Evolutionary conservation across 2,797 vertebrate genomes (phyloP).

Genomic region (Amphiprion clarkii): DNA sequence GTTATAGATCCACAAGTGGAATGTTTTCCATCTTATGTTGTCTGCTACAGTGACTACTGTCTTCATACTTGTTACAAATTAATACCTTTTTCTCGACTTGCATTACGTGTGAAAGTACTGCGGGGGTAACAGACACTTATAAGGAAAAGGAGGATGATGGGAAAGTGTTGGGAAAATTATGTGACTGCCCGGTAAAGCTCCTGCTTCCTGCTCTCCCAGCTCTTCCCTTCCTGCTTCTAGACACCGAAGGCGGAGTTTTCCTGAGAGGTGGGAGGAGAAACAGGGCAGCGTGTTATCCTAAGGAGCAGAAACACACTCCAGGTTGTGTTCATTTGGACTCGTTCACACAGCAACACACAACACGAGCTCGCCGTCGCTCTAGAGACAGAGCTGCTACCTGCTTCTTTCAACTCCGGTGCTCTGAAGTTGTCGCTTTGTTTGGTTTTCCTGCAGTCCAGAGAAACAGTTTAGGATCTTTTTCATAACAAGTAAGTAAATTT

Average conservation of each 20-base stretch:
- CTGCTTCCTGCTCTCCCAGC: conserved; percentile 53
- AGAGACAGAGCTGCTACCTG: background rate
- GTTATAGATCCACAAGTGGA: no score
- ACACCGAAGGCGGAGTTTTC: conserved; percentile 57
- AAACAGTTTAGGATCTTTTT: background rate
- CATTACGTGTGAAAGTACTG: background rate
- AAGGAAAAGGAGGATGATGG: conserved; percentile 3
- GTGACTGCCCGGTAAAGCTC: conserved; percentile 51
- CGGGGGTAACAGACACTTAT: background rate
- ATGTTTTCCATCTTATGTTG: no score
- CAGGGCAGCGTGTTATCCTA: conserved; percentile 29
- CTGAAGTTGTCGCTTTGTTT: background rate
- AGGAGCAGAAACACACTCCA: conserved; percentile 51
- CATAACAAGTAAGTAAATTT: conserved; percentile 66
- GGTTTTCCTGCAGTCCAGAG: background rate
- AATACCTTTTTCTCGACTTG: background rate
- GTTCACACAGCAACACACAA: conserved; percentile 1
- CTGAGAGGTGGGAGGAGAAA: conserved; percentile 49
- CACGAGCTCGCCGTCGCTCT: conserved; percentile 8
- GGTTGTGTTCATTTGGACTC: conserved; percentile 60
- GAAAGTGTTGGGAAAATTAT: conserved; percentile 36
- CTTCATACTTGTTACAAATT: no score
- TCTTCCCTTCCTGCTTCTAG: conserved; percentile 58
- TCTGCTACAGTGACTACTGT: no score
- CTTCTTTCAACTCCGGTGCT: conserved; percentile 4